Base-by-base conservation (phyloP, 2,797 vertebrate species). In the Esox lucius region DNA sequence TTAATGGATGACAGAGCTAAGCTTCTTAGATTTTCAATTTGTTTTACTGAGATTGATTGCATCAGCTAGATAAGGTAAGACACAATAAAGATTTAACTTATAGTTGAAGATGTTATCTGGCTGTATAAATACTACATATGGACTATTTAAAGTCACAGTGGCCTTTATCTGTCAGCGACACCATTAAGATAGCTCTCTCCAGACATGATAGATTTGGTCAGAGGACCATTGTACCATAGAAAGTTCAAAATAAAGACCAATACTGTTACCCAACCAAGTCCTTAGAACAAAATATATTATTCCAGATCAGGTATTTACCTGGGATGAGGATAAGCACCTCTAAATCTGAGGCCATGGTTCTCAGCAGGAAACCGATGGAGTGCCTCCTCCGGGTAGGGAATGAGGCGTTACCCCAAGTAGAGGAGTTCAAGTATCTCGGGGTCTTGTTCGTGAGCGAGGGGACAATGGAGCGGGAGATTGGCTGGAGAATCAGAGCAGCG, bases 101-200 rank as follows among this genome's bases (percentile, higher is more conserved):
- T 68, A 53, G 81, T 61, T 62, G 46, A 8, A 87, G 86, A 89
- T 83, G 76, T 81, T 91, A 91, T 92, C 88, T 89, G 56, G 33
- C 24, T 81, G 77, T 15, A 67, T 5, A 69, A 42, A 53, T 26
- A 71, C 59, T 78, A 71, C 77, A 72, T 39, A 68, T 83, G 9
- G 6, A 42, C 5, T 42, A 11, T 13, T 11, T 46, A 13, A 11
- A 61, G 9, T 61, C 22, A 79, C 83, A 53, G 76, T 81, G 70
- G 77, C 80, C 78, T 86, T 81, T 85, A 83, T 89, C 87, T 82
- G 78, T 84, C 80, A 84, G 13, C 84, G 81, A 86, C 84, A 87
- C 85, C 83, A 78, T 89, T 88, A 89, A 92, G 90, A 88, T 90
- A 31, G 75, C 74, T 82, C 90, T 92, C 87, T 88, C 73, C 82